Conservation (phyloP, 2,888 invertebrate species). For the Allygus modestus region DNA sequence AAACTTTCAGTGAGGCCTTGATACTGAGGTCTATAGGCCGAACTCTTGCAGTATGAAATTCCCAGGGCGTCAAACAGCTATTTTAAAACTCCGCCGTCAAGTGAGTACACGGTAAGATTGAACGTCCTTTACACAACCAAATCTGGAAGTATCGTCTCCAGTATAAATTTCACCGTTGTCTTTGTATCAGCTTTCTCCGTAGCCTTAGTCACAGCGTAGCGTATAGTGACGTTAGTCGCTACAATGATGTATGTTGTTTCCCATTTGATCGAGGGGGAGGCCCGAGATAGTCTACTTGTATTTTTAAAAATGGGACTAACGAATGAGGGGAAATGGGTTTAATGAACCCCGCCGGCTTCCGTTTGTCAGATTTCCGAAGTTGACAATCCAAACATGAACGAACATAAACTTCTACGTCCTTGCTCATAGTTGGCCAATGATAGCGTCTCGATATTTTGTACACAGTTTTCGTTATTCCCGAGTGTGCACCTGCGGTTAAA, state of each 20-base stretch:
- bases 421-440: slow-evolving; percentile 48
- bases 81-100: slow-evolving; percentile 37
- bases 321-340: slow-evolving; percentile 38
- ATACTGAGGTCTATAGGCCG: slow-evolving; percentile 42
- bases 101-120: slow-evolving; percentile 41
- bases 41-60: slow-evolving; percentile 20
- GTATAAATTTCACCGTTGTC: slow-evolving; percentile 37
- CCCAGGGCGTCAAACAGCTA: slow-evolving; percentile 5
- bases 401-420: slow-evolving; percentile 35
- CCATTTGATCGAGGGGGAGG: slow-evolving; percentile 13
- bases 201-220: slow-evolving; percentile 50
- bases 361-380: slow-evolving; percentile 19
- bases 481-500: slow-evolving; percentile 30
- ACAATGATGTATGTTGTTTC: slow-evolving; percentile 59
- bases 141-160: slow-evolving; percentile 15
- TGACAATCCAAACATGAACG: slow-evolving; percentile 37
- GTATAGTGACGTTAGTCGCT: slow-evolving; percentile 18
- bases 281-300: slow-evolving; percentile 57
- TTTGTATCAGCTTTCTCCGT: slow-evolving; percentile 34
- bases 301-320: not conserved
- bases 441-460: slow-evolving; percentile 40
- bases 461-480: slow-evolving; percentile 37
- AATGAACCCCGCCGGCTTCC: slow-evolving; percentile 48
- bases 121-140: slow-evolving; percentile 31
- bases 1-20: slow-evolving; percentile 53